These are phyloP conservation scores for Troides helena DNA, from an alignment of 2,888 invertebrate genomes.

Conservation along the genomic window DNA sequence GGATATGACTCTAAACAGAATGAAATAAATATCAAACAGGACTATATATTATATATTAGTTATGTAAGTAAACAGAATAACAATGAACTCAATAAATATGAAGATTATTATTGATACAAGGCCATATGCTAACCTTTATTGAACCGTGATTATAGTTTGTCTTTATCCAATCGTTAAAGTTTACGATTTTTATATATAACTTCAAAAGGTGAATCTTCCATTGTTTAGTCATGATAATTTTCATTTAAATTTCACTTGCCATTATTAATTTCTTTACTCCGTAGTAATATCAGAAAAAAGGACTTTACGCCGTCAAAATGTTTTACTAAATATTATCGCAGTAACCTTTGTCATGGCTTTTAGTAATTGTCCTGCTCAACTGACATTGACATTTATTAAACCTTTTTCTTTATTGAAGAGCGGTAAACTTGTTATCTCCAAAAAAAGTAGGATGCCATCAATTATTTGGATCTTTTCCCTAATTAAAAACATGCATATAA, in stretches of 20 bases:
- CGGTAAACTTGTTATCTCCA: slow-evolving; percentile 5
- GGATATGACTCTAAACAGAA: too few relatives aligned
- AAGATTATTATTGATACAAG: background rate
- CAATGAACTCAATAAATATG: too few relatives aligned
- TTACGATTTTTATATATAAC: too few relatives aligned
- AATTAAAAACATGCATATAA: too few relatives aligned
- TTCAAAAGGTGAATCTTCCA: too few relatives aligned
- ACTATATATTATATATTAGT: too few relatives aligned
- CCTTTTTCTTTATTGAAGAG: background rate
- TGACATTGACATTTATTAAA: slow-evolving; percentile 24
- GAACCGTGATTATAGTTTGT: slow-evolving; percentile 12
- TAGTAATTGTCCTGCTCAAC: slow-evolving; percentile 7
- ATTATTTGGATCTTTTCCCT: background rate
- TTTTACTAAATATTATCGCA: background rate
- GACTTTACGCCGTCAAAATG: background rate
- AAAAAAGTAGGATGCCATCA: slow-evolving; percentile 11
- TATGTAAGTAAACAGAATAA: too few relatives aligned
- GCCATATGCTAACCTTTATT: slow-evolving; percentile 6
- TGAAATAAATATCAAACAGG: too few relatives aligned
- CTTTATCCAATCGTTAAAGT: background rate
- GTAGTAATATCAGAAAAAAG: too few relatives aligned
- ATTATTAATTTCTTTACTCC: too few relatives aligned
- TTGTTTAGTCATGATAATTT: too few relatives aligned
- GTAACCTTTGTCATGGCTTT: slow-evolving; percentile 2
- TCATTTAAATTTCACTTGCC: too few relatives aligned